A percentile compares a stretch with the other conserved stretches of the same genome.
phyloP scores from a whole-genome alignment of 2,113 vertebrate species.

The Phalacrocorax aristotelis region DNA sequence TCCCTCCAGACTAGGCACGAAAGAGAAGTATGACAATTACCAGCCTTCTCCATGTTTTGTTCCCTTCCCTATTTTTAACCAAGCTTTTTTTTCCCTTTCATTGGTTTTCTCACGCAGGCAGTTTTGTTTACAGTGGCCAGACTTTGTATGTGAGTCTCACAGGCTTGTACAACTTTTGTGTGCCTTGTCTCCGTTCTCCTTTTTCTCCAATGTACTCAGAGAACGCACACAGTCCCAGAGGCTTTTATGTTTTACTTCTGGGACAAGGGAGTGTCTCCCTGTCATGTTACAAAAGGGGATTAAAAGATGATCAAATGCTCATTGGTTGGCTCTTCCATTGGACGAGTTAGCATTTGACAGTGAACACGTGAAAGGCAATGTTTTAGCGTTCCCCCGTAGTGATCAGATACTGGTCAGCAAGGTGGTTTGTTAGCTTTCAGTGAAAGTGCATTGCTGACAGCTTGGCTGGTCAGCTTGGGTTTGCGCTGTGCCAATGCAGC shows the following conservation, averaged over 20 bases:
- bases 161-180: neutral
- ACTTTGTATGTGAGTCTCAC: fast-evolving
- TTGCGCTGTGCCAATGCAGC: neutral
- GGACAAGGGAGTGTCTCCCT: neutral
- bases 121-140: neutral
- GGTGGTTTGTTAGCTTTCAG: neutral
- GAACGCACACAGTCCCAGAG: fast-evolving
- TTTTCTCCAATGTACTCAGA: neutral
- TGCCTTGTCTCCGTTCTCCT: neutral
- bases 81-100: neutral
- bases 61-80: neutral
- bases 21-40: neutral
- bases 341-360: neutral
- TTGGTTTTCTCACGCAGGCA: neutral
- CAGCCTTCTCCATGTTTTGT: neutral
- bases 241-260: neutral
- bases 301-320: neutral
- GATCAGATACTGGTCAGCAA: fast-evolving
- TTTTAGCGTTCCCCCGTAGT: too few species aligned
- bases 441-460: neutral
- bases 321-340: neutral
- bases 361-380: neutral
- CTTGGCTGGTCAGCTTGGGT: neutral
- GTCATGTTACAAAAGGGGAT: fast-evolving
- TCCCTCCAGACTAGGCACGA: neutral